Conservation (phyloP, 2,113 vertebrate species). For the Cheilinus undulatus region DNA sequence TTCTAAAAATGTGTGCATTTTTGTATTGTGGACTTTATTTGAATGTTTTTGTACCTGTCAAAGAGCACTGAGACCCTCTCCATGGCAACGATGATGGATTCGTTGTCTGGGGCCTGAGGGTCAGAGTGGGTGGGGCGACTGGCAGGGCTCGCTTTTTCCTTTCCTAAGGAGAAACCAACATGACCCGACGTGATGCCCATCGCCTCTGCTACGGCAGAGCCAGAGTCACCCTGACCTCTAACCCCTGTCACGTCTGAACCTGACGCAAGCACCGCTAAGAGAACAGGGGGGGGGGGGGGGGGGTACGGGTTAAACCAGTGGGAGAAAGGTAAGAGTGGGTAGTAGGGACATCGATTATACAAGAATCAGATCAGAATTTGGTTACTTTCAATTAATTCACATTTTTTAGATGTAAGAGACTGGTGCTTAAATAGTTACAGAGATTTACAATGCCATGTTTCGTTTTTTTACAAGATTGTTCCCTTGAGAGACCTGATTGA, state of each 20-base stretch:
- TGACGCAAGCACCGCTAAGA: conserved; percentile 81
- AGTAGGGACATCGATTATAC: conserved; percentile 42
- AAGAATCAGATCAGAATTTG: conserved; percentile 58
- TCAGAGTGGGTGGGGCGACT: conserved; percentile 86
- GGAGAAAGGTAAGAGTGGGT: conserved; percentile 58
- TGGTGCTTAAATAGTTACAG: conserved; percentile 32
- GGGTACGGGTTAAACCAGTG: conserved; percentile 57
- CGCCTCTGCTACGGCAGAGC: conserved; percentile 73
- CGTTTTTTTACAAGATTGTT: conserved; percentile 8
- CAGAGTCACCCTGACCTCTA: conserved; percentile 82
- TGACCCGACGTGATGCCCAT: conserved; percentile 76
- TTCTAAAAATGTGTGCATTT: background rate
- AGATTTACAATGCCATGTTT: conserved; percentile 17
- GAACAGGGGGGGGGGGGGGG: conserved; percentile 69
- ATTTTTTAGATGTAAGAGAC: background rate
- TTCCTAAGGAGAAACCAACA: conserved; percentile 87
- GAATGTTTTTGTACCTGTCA: conserved; percentile 87
- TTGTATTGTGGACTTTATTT: background rate
- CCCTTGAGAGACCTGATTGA: conserved; percentile 30
- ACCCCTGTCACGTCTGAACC: conserved; percentile 79
- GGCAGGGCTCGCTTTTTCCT: conserved; percentile 95
- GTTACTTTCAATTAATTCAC: background rate
- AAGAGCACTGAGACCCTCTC: conserved; percentile 98
- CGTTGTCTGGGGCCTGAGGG: conserved; percentile 90
- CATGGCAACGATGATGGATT: conserved; percentile 98